These are phyloP conservation scores for Hyperoodon ampullatus DNA, from an alignment of 2,113 vertebrate genomes.

Conservation along the genomic window DNA sequence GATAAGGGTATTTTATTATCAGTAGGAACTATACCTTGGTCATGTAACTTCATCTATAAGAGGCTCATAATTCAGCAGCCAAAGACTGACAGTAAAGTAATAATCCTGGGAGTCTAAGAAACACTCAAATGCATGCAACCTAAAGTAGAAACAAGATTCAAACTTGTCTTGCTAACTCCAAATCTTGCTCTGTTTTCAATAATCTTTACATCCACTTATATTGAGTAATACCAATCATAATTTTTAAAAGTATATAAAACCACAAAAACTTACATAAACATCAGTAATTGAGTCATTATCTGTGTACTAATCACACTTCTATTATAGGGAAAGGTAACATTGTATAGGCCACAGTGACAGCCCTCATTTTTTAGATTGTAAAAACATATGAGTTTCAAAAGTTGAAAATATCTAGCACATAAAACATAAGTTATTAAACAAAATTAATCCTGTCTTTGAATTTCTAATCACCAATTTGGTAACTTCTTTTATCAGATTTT, in stretches of 20 bases:
- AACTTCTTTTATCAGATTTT: slow-evolving; percentile 20
- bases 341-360: not conserved
- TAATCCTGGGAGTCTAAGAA: not conserved
- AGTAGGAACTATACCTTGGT: not conserved
- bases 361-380: not conserved
- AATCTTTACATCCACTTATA: not conserved
- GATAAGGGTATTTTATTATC: not conserved
- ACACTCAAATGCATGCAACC: not conserved
- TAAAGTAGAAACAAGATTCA: not conserved
- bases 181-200: not conserved
- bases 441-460: slow-evolving; percentile 14
- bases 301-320: not conserved
- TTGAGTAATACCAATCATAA: not conserved
- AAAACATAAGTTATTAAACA: not conserved
- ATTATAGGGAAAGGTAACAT: not conserved
- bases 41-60: not conserved
- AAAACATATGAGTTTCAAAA: not conserved
- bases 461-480: not conserved
- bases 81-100: not conserved
- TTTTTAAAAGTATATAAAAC: not conserved
- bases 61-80: not conserved
- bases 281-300: not conserved
- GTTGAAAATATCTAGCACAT: not conserved
- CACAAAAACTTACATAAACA: not conserved
- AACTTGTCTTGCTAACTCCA: slow-evolving; percentile 3